phyloP scores from a whole-genome alignment of 2,888 invertebrate genomes.

The Polymixis flavicincta region DNA sequence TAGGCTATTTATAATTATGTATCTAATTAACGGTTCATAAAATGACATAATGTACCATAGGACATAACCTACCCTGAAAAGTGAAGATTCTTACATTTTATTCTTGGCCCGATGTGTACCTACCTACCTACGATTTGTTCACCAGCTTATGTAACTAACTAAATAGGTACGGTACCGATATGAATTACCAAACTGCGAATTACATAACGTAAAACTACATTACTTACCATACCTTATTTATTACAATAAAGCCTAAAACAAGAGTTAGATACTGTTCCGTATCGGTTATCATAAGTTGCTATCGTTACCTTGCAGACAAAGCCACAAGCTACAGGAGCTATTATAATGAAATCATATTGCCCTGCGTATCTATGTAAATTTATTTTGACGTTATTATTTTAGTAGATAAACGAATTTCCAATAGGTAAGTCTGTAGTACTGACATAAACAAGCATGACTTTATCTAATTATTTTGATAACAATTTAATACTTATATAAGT shows the following conservation, averaged over 20 bases:
- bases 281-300: neutral
- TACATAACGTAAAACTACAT: neutral
- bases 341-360: neutral
- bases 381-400: slow-evolving; percentile 4
- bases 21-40: neutral
- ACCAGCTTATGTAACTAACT: neutral
- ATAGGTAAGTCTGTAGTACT: slow-evolving; percentile 2
- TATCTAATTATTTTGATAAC: neutral
- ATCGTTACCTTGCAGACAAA: neutral
- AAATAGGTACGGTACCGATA: neutral
- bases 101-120: too few species aligned
- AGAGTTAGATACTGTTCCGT: slow-evolving; percentile 7
- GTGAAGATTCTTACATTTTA: neutral
- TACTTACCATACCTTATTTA: slow-evolving; percentile 9
- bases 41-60: neutral
- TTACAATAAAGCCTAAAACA: slow-evolving; percentile 13
- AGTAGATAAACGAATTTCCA: slow-evolving; percentile 16
- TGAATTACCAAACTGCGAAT: neutral
- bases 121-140: neutral
- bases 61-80: too few species aligned
- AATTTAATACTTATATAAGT: neutral
- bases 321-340: neutral
- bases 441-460: slow-evolving; percentile 7
- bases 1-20: neutral
- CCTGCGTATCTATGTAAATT: neutral